These are phyloP conservation scores for Andricus curvator DNA, from an alignment of 2,888 invertebrate species.

Conservation along the genomic window DNA sequence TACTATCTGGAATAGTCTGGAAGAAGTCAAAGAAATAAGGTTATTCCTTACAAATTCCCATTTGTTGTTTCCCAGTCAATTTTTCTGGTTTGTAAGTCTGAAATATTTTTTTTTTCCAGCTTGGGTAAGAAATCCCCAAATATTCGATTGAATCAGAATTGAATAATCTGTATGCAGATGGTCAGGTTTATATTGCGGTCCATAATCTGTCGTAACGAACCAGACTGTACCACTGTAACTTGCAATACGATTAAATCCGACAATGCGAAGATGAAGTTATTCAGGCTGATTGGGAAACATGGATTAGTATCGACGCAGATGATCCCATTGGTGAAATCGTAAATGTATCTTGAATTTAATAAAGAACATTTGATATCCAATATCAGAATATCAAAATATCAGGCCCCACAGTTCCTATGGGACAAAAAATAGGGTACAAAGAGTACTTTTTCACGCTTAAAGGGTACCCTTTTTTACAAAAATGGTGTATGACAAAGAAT, in stretches of 20 bases:
- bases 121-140: background rate
- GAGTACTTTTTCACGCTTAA: too few species aligned
- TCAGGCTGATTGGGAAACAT: background rate
- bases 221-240: background rate
- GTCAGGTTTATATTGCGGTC: background rate
- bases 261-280: background rate
- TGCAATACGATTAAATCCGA: background rate
- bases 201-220: background rate
- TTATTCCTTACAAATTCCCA: too few species aligned
- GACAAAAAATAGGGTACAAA: too few species aligned
- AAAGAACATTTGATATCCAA: background rate
- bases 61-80: too few species aligned
- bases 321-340: background rate
- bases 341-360: background rate
- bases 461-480: too few species aligned
- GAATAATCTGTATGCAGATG: background rate
- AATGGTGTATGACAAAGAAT: too few species aligned
- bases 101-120: too few species aligned
- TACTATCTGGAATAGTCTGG: too few species aligned
- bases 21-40: too few species aligned
- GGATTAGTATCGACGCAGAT: background rate
- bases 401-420: too few species aligned
- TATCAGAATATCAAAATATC: background rate
- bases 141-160: background rate
- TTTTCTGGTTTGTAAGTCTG: too few species aligned